Conservation (phyloP, 2,113 vertebrate species). For the human region GRCh38 chr11:79579001-79579500, state of each 20-base stretch:
- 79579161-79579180: background rate
- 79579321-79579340: background rate
- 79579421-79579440: background rate
- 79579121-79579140: background rate
- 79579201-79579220: background rate
- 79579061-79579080: slow-evolving; percentile 9
- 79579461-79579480: background rate
- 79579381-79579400: background rate
- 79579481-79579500: background rate
- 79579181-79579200: background rate
- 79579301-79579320: background rate
- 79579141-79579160: background rate
- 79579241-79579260: background rate
- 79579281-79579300: background rate
- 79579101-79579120: background rate
- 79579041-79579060: slow-evolving; percentile 42
- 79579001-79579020: slow-evolving; percentile 44
- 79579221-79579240: background rate
- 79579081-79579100: slow-evolving; percentile 10
- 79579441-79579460: too few relatives aligned
- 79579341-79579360: background rate
- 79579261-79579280: background rate
- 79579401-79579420: background rate
- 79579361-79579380: background rate
- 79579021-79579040: slow-evolving; percentile 12